phyloP scores from a whole-genome alignment of 2,797 vertebrate species.

The Microctenopoma stevenorrisi region DNA sequence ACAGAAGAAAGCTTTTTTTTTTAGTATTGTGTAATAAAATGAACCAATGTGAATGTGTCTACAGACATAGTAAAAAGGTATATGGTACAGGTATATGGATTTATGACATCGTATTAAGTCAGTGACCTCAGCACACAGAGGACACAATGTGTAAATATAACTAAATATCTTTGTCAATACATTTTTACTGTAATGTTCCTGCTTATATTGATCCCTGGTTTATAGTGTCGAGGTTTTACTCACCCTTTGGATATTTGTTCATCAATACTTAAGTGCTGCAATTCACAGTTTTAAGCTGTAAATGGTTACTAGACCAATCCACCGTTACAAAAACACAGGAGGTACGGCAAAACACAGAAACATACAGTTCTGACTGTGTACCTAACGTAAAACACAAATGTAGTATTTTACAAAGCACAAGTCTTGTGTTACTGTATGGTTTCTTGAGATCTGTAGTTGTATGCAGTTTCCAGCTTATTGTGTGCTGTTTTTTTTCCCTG shows the following conservation, averaged over 20 bases:
- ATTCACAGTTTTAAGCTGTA: constrained; percentile 21
- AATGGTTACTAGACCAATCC: constrained; percentile 26
- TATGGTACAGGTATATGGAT: constrained; percentile 24
- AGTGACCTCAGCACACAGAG: constrained; percentile 35
- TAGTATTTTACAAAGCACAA: constrained; percentile 19
- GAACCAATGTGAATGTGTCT: neutral
- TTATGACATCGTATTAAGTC: constrained; percentile 33
- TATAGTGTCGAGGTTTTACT: neutral
- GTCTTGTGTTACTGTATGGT: constrained; percentile 38
- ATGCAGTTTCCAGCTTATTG: constrained; percentile 64
- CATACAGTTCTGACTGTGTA: constrained; percentile 40
- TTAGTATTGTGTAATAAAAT: constrained; percentile 1
- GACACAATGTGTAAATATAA: constrained; percentile 39
- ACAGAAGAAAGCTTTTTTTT: neutral
- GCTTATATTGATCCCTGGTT: constrained; percentile 14
- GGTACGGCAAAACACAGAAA: constrained; percentile 15
- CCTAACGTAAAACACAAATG: constrained; percentile 48
- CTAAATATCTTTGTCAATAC: constrained; percentile 55
- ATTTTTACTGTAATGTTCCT: constrained; percentile 37
- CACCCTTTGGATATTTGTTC: constrained; percentile 36
- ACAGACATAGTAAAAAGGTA: neutral
- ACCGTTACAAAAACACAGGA: constrained; percentile 6
- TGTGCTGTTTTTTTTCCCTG: constrained; percentile 50
- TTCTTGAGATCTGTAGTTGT: constrained; percentile 52
- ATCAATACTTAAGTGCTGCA: constrained; percentile 46